A percentile compares a stretch with the other conserved stretches of the same genome.
Evolutionary conservation across 1,140 invertebrate genomes (phyloP).

Genomic region (Neodiprion pinetum): DNA sequence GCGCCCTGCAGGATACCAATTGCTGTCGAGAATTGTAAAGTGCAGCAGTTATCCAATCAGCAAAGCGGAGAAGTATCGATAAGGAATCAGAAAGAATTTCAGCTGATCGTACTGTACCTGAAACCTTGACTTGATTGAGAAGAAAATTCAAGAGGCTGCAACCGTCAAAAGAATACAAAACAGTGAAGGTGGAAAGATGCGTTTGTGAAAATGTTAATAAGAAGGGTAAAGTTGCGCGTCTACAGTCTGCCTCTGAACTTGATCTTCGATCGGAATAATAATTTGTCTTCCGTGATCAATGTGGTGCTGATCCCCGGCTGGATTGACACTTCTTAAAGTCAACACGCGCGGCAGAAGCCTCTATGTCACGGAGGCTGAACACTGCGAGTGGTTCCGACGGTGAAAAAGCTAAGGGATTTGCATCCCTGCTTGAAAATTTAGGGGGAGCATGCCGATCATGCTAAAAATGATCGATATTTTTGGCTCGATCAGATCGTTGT

Average conservation of each 20-base stretch:
- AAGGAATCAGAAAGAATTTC: no score
- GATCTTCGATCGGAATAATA: background rate
- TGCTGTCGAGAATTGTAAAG: background rate
- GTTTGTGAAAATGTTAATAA: conserved; percentile 8
- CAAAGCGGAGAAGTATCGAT: no score
- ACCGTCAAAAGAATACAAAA: background rate
- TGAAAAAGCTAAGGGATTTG: background rate
- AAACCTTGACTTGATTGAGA: no score
- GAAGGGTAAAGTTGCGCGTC: conserved; percentile 3
- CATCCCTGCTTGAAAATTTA: background rate
- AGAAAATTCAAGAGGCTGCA: background rate
- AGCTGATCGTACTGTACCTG: no score
- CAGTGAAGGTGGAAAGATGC: background rate
- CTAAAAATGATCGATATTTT: conserved; percentile 62
- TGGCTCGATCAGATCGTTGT: conserved; percentile 57
- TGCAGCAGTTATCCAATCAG: no score
- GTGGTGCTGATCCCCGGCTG: background rate
- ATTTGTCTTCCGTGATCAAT: background rate
- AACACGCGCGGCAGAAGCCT: background rate
- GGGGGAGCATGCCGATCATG: conserved; percentile 51
- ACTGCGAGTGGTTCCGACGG: background rate
- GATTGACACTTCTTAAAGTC: background rate
- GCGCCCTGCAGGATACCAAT: background rate
- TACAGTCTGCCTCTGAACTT: background rate
- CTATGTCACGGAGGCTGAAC: conserved; percentile 1